These are phyloP conservation scores for Pseudopipra pipra DNA, from an alignment of 2,113 vertebrate genomes.

Conservation along the genomic window DNA sequence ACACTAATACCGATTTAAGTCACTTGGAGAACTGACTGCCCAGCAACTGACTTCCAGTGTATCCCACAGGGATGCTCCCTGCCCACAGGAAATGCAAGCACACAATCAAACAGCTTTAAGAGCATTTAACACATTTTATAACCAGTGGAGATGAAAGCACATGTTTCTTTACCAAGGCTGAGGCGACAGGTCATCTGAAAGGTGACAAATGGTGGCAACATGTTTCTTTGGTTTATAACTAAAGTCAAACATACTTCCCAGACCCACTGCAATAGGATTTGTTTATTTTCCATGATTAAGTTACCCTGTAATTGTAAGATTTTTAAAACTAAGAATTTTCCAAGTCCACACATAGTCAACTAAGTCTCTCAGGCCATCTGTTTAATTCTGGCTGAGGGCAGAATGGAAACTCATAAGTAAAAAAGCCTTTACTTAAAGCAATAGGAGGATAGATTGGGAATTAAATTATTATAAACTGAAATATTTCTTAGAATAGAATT, in stretches of 20 bases:
- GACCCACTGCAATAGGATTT: neutral
- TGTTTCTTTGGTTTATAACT: neutral
- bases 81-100: neutral
- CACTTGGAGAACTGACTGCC: neutral
- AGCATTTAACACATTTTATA: neutral
- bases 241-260: neutral
- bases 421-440: neutral
- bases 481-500: neutral
- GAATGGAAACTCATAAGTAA: neutral
- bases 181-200: neutral
- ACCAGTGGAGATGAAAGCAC: neutral
- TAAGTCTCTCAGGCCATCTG: neutral
- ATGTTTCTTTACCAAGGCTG: neutral
- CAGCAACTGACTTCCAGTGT: neutral
- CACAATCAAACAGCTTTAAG: neutral
- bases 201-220: neutral
- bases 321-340: neutral
- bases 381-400: neutral
- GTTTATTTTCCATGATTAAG: neutral
- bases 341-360: neutral
- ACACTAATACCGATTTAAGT: neutral
- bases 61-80: neutral
- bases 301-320: neutral
- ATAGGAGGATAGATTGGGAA: neutral
- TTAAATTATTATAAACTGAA: neutral